Evolutionary conservation across 2,888 invertebrate species (phyloP).

Genomic region (Chloroclysta siterata): DNA sequence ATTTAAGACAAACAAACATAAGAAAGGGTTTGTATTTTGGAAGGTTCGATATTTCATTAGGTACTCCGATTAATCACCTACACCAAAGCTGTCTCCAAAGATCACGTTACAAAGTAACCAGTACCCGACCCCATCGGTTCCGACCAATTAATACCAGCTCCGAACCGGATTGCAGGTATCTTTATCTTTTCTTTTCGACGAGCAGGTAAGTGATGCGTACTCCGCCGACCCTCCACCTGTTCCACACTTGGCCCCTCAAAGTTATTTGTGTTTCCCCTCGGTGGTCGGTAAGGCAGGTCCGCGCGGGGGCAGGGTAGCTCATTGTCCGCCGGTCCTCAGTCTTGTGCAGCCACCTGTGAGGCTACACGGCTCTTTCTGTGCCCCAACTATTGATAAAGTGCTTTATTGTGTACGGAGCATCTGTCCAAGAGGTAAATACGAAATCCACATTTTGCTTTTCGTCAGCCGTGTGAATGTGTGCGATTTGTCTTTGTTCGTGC

Average conservation of each 20-base stretch:
- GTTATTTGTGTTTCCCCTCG: conserved; percentile 61
- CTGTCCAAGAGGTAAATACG: conserved; percentile 60
- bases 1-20: conserved; percentile 3
- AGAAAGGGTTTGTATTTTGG: conserved; percentile 10
- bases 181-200: conserved; percentile 48
- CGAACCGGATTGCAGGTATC: conserved; percentile 70
- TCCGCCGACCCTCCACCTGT: conserved; percentile 66
- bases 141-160: conserved; percentile 69
- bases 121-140: conserved; percentile 54
- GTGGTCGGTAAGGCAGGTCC: conserved; percentile 44
- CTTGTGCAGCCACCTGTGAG: conserved; percentile 75
- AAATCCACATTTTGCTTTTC: conserved; percentile 42
- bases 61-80: conserved; percentile 23
- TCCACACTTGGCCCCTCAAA: conserved; percentile 54
- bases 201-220: conserved; percentile 74
- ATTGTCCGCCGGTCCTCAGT: conserved; percentile 57
- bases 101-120: conserved; percentile 52
- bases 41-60: conserved; percentile 8
- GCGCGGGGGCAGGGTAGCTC: conserved; percentile 57
- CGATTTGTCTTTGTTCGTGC: conserved; percentile 42
- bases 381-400: conserved; percentile 61
- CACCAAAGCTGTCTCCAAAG: conserved; percentile 38
- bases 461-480: conserved; percentile 41
- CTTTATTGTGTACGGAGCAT: conserved; percentile 63
- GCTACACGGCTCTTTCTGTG: conserved; percentile 66